Base-by-base conservation (phyloP, 1,140 invertebrate species). In the Macrosteles quadrilineatus region DNA sequence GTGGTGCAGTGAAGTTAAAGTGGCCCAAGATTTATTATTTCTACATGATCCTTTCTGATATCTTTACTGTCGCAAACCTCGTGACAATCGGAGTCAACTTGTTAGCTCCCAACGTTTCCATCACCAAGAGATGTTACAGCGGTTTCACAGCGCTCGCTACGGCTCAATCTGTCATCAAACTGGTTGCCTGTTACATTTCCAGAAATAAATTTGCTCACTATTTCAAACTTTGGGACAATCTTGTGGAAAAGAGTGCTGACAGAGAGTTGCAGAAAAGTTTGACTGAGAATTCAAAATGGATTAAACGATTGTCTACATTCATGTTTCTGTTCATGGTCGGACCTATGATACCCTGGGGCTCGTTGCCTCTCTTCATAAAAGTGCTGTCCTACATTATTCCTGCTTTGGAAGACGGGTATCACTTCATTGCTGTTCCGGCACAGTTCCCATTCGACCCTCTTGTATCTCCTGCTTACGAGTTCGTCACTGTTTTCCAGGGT, bases 221-320 rank as follows among this genome's bases (percentile, higher is more conserved):
- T 50, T 50, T 50, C 47, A 50, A 50, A 50, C 47, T 50, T 21
- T 50, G 47, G 47, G 47, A 50, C n/a, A n/a, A 50, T 19, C 14
- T 50, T 4, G n/a, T 50, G 4, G 47, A 50, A 50, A 50, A 50
- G n/a, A 21, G n/a, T 50, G 47, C 47, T 19, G n/a, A 50, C n/a
- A 19, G 14, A 6, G 47, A 50, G n/a, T n/a, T 50, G 4, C 14
- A 50, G n/a, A 19, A 50, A 6, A 21, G 3, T 3, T 21, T 50
- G 14, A 4, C 21, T 17, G 21, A 11, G n/a, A 50, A 50, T 50
- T 3, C 14, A n/a, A 50, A 50, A 50, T 3, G 14, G 14, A 50
- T 50, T n/a, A 50, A 50, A 21, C 14, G 47, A 50, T 4, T 50
- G 3, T 50, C 47, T 50, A 19, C 47, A n/a, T 50, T 17, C n/a